Evolutionary conservation across 2,888 invertebrate species (phyloP).

Genomic region (Chymomyza amoena): DNA sequence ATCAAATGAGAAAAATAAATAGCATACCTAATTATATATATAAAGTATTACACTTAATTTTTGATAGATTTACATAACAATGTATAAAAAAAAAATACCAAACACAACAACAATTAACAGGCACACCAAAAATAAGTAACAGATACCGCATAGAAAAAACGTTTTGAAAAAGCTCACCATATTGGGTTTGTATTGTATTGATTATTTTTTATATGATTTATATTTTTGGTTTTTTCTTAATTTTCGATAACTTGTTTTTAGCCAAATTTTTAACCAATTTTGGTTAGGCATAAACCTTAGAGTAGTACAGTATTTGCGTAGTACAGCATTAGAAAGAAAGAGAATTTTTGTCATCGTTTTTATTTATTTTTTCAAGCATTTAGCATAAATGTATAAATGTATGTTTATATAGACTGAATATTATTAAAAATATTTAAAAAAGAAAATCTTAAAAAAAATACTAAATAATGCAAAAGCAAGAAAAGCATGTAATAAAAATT

Average conservation of each 20-base stretch:
- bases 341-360: conserved; percentile 21
- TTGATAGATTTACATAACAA: conserved; percentile 65
- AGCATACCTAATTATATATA: conserved; percentile 39
- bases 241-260: conserved; percentile 17
- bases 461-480: conserved; percentile 18
- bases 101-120: conserved; percentile 15
- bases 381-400: conserved; percentile 69
- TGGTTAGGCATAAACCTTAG: conserved; percentile 39
- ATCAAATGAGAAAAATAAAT: conserved; percentile 38
- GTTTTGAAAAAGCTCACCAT: conserved; percentile 18
- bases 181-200: conserved; percentile 6
- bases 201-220: conserved; percentile 12
- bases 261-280: conserved; percentile 30
- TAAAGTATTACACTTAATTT: conserved; percentile 54
- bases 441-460: conserved; percentile 12
- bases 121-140: conserved; percentile 2
- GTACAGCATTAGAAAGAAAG: neutral
- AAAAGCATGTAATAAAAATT: conserved; percentile 6
- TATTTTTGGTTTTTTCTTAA: conserved; percentile 20
- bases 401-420: conserved; percentile 72
- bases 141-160: conserved; percentile 6
- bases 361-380: conserved; percentile 41
- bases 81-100: conserved; percentile 5
- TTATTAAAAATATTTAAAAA: conserved; percentile 58
- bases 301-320: conserved; percentile 46